These are phyloP conservation scores for Lochmaea crataegi DNA, from an alignment of 2,888 invertebrate species.

Conservation along the genomic window DNA sequence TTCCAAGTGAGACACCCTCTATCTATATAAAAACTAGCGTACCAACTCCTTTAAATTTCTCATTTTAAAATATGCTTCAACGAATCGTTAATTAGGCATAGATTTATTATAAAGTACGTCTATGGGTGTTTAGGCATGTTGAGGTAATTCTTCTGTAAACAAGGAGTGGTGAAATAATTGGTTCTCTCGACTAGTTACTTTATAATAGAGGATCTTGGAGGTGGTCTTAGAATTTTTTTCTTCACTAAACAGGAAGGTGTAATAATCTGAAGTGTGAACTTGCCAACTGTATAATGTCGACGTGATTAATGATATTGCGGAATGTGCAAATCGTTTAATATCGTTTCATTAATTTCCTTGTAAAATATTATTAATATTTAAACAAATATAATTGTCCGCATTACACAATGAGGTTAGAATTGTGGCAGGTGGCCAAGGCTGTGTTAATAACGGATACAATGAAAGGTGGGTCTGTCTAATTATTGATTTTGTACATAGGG, in stretches of 20 bases:
- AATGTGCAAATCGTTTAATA: conserved; percentile 2
- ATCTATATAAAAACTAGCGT: too few relatives aligned
- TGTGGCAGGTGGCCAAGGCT: not conserved
- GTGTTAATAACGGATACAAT: not conserved
- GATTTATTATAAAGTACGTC: conserved; percentile 1
- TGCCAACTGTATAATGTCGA: conserved; percentile 5
- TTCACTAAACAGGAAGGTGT: conserved; percentile 9
- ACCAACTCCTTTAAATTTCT: not conserved
- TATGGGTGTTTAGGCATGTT: conserved; percentile 13
- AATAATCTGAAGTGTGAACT: conserved; percentile 7
- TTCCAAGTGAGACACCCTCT: too few relatives aligned
- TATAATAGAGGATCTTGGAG: not conserved
- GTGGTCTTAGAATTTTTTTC: not conserved
- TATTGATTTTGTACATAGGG: not conserved
- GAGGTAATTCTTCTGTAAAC: conserved; percentile 39
- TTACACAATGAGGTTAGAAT: not conserved
- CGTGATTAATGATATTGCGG: conserved; percentile 12
- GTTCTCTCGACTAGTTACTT: conserved; percentile 27
- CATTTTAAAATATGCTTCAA: not conserved
- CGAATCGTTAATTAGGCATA: not conserved
- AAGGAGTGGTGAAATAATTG: conserved; percentile 40
- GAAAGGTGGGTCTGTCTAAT: not conserved
- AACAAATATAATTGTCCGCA: not conserved
- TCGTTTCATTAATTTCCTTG: not conserved
- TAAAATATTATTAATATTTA: not conserved